Percentiles rank a stretch among this genome's conserved stretches.
These are phyloP conservation scores for Aphodius granarius DNA, from an alignment of 2,888 invertebrate genomes.

Conservation along the genomic window DNA sequence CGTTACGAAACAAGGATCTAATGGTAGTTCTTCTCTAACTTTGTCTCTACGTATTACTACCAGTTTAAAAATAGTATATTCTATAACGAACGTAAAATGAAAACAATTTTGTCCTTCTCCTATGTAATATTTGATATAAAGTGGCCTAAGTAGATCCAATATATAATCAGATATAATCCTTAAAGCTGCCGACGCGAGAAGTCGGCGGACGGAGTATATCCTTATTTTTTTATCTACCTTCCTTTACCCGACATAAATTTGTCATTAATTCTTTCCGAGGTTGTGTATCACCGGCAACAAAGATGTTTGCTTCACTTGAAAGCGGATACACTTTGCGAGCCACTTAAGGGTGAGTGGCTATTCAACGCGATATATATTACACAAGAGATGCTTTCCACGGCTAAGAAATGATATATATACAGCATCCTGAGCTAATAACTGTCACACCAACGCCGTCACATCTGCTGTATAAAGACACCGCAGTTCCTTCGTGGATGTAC, in stretches of 20 bases:
- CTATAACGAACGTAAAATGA: too few relatives aligned
- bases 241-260: background rate
- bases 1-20: background rate
- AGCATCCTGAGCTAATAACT: too few relatives aligned
- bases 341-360: background rate
- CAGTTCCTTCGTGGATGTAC: too few relatives aligned
- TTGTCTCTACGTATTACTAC: too few relatives aligned
- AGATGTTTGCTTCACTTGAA: background rate
- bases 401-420: background rate
- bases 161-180: too few relatives aligned
- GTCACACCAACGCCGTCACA: too few relatives aligned
- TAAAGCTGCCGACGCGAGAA: background rate
- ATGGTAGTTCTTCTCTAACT: too few relatives aligned
- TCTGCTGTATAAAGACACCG: too few relatives aligned
- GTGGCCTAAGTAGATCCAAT: too few relatives aligned
- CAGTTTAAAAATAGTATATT: too few relatives aligned
- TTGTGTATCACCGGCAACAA: background rate
- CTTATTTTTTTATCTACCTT: background rate
- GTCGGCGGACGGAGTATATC: background rate
- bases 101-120: too few relatives aligned
- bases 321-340: background rate
- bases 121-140: too few relatives aligned
- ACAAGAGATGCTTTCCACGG: background rate
- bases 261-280: background rate
- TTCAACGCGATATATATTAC: background rate